Base-by-base conservation (phyloP, 1,140 invertebrate species). In the Tetragnatha versicolor region DNA sequence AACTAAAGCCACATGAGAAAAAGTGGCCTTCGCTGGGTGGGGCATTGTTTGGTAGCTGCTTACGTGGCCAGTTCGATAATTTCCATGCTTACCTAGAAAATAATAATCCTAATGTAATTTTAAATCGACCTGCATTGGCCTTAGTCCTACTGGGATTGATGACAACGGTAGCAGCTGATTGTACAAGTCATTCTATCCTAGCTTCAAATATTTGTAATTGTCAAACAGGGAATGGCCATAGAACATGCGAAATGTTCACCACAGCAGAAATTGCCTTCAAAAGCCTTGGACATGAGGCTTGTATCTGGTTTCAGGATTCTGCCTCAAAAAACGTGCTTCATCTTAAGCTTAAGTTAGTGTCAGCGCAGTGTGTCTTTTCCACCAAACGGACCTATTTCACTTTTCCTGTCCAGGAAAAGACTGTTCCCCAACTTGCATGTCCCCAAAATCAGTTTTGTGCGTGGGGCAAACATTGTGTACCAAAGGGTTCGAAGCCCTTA, bases 241-340 rank as follows among this genome's bases (percentile, higher is more conserved):
- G 22, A 53, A 10, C 6, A 10, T 53, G 49, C 20, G 20, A 9
- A 10, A 53, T 53, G 6, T 53, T 53, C 22, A 53, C 49, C 7
- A 53, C 49, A 53, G 49, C 49, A 20, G 49, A 10, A 6, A 22
- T 53, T 7, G 22, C 55, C 7, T 60, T 60, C 3, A 60, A 60
- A 60, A 31, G 7, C n/a, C 29, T 60, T 25, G 29, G n/a, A 7
- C n/a, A 60, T 31, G 22, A 60, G 20, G 7, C 55, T 31, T 60
- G 29, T 31, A 29, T 60, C 5, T 60, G 55, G 55, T 60, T 60
- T 60, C 55, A 60, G 55, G 55, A 60, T 31, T 10, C 9, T 5
- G 7, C 4, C 7, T 9, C 4, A 29, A n/a, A n/a, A n/a, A n/a
- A n/a, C n/a, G n/a, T n/a, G n/a, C n/a, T n/a, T n/a, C n/a, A n/a